Percentiles rank a stretch among this genome's conserved stretches.
These are phyloP conservation scores for Peromyscus leucopus DNA, from an alignment of 2,113 vertebrate species.

Conservation along the genomic window DNA sequence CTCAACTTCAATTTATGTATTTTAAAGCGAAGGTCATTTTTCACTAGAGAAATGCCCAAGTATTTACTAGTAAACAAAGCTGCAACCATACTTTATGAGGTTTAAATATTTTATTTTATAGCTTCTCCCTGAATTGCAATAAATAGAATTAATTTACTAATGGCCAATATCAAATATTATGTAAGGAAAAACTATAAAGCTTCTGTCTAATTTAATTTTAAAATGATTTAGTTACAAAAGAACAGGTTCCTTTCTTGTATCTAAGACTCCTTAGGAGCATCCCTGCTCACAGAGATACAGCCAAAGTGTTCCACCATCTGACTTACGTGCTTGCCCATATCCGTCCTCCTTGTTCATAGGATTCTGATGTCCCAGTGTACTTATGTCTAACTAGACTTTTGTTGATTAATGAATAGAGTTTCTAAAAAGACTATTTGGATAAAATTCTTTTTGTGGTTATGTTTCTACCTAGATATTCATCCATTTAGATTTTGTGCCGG, in stretches of 20 bases:
- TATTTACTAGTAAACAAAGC: neutral
- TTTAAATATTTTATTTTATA: neutral
- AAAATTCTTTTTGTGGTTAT: conserved; percentile 15
- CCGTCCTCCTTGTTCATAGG: neutral
- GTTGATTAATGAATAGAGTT: conserved; percentile 12
- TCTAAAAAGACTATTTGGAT: neutral
- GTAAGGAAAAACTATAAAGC: neutral
- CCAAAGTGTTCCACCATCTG: neutral
- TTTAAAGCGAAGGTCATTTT: conserved; percentile 11
- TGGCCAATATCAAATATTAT: neutral
- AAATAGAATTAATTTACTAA: conserved; percentile 11
- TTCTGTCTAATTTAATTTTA: neutral
- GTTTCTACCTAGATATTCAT: neutral
- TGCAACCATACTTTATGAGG: neutral
- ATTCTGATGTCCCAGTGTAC: neutral
- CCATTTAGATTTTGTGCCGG: conserved; percentile 7
- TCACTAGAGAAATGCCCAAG: neutral
- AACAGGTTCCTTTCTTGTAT: neutral
- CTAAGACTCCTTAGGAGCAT: neutral
- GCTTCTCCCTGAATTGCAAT: neutral
- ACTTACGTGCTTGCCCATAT: neutral
- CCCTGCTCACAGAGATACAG: neutral
- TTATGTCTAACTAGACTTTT: conserved; percentile 1
- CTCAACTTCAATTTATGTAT: neutral
- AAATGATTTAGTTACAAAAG: neutral